These are phyloP conservation scores for Digitonthophagus gazella DNA, from an alignment of 2,888 invertebrate genomes.

Conservation along the genomic window DNA sequence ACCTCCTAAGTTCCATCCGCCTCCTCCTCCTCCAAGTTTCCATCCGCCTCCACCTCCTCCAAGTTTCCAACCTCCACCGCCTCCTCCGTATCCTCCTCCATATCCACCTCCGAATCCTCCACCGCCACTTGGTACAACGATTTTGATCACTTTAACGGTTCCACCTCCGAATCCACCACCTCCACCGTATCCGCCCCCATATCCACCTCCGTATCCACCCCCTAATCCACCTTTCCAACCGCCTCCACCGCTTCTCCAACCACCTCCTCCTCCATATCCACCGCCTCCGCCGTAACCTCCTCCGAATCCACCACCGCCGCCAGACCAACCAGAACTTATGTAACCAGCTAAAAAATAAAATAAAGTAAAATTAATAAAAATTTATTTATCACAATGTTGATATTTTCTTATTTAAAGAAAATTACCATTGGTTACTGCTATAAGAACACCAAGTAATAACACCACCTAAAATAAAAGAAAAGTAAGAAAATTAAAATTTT, in stretches of 20 bases:
- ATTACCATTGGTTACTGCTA: slow-evolving; percentile 14
- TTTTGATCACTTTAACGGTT: slow-evolving; percentile 17
- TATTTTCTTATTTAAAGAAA: background rate
- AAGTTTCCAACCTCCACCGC: slow-evolving; percentile 17
- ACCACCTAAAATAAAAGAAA: slow-evolving; percentile 16
- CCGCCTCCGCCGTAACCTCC: slow-evolving; percentile 18
- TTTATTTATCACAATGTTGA: background rate
- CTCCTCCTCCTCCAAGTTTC: slow-evolving; percentile 16
- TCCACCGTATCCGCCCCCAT: slow-evolving; percentile 1
- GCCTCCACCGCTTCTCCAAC: slow-evolving; percentile 1
- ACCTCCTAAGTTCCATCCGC: slow-evolving; percentile 19
- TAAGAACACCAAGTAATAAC: background rate
- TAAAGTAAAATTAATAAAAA: background rate
- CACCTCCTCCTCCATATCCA: background rate
- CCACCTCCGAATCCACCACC: slow-evolving; percentile 4
- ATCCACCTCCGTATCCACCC: background rate
- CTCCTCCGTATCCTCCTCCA: slow-evolving; percentile 21
- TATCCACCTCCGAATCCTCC: slow-evolving; percentile 20
- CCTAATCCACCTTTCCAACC: slow-evolving; percentile 9
- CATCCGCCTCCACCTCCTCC: slow-evolving; percentile 17
- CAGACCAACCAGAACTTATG: slow-evolving; percentile 13
- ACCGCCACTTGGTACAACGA: slow-evolving; percentile 13
- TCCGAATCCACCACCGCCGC: slow-evolving; percentile 14
- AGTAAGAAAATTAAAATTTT: background rate
- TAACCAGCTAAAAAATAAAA: slow-evolving; percentile 19